Percentiles rank a stretch among this genome's conserved stretches.
These are phyloP conservation scores for Mesoclemmys tuberculata DNA, from an alignment of 2,113 vertebrate genomes.

Conservation along the genomic window DNA sequence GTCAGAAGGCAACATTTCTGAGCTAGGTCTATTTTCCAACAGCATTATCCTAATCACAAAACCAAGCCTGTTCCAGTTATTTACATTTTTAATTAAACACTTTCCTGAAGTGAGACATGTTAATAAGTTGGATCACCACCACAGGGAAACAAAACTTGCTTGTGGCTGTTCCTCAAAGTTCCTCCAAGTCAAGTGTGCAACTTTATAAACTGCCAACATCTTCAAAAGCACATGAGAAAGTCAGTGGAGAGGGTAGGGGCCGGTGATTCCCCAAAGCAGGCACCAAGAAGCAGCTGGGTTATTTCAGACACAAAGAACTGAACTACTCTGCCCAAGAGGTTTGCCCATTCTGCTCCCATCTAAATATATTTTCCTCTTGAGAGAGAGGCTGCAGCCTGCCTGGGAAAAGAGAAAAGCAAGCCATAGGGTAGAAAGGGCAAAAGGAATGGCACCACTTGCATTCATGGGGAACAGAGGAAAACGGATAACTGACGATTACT, in stretches of 20 bases:
- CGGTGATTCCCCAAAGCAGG: neutral
- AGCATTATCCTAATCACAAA: neutral
- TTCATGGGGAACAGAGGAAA: neutral
- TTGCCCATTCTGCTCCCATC: neutral
- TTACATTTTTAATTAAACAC: constrained; percentile 6
- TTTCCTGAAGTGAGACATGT: neutral
- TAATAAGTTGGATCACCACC: neutral
- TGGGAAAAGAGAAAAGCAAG: neutral
- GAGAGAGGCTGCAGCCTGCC: neutral
- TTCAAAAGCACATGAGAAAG: neutral
- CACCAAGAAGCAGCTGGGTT: constrained; percentile 6
- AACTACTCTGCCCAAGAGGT: constrained; percentile 9
- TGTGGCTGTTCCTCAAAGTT: neutral
- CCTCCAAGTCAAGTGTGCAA: neutral
- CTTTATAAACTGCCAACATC: neutral
- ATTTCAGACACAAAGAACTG: constrained; percentile 28
- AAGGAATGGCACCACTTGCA: neutral
- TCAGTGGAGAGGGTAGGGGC: neutral
- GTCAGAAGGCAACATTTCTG: neutral
- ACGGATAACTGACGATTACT: neutral
- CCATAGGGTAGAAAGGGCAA: neutral
- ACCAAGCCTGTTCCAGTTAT: constrained; percentile 13
- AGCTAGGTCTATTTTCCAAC: neutral
- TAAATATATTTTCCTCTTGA: constrained; percentile 8
- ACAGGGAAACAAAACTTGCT: neutral